phyloP scores from a whole-genome alignment of 2,113 vertebrate genomes.

The Pithys albifrons region DNA sequence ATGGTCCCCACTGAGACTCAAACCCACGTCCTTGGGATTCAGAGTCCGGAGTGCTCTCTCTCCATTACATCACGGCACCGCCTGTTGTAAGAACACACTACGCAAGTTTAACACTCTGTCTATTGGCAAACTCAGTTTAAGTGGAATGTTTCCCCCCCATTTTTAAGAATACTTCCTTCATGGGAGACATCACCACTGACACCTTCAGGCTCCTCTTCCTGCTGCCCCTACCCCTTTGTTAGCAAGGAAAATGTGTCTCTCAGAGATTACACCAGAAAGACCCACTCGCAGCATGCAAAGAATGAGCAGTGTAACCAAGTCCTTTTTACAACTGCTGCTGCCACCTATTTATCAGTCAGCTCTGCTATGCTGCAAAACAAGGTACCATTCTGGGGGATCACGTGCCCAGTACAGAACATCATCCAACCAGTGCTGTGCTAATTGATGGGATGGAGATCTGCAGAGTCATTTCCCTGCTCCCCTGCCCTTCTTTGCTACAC shows the following conservation, averaged over 20 bases:
- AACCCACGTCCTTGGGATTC: no score
- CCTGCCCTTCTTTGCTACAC: not conserved
- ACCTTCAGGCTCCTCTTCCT: not conserved
- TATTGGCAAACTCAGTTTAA: not conserved
- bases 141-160: not conserved
- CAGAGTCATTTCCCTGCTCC: not conserved
- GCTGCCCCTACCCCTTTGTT: not conserved
- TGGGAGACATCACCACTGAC: not conserved
- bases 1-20: no score
- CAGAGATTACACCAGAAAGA: not conserved
- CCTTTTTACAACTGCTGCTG: not conserved
- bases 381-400: not conserved
- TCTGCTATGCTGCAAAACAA: not conserved
- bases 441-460: not conserved
- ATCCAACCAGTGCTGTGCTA: not conserved
- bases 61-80: no score
- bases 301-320: not conserved
- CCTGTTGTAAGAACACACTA: not conserved
- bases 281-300: not conserved
- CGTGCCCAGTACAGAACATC: not conserved
- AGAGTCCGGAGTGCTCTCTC: no score
- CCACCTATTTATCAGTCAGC: not conserved
- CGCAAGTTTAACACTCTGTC: not conserved
- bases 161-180: not conserved
- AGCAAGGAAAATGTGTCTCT: not conserved